These are phyloP conservation scores for Germaria angustata DNA, from an alignment of 2,888 invertebrate species.

Conservation along the genomic window DNA sequence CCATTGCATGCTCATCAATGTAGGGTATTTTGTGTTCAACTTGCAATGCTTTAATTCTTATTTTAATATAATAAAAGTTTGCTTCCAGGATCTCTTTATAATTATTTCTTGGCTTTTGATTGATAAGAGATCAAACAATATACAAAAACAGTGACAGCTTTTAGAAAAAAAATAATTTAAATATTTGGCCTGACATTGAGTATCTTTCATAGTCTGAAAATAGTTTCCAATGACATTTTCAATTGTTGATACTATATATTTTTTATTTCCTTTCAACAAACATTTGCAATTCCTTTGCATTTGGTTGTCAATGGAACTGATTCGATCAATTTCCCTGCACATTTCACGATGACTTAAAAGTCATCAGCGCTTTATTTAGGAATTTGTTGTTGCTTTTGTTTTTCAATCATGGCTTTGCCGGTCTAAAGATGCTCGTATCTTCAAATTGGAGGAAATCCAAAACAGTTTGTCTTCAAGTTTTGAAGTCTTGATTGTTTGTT, in stretches of 20 bases:
- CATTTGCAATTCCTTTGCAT: slow-evolving; percentile 1
- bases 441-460: not conserved
- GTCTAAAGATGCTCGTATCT: slow-evolving; percentile 4
- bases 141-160: not conserved
- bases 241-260: slow-evolving; percentile 28
- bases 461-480: slow-evolving; percentile 25
- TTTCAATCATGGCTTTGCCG: not conserved
- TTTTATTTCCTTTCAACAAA: not conserved
- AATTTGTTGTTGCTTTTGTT: not conserved
- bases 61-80: not conserved
- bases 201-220: slow-evolving; percentile 58
- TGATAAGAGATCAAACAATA: slow-evolving; percentile 48
- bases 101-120: not conserved
- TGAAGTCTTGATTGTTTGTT: slow-evolving; percentile 62
- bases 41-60: no score
- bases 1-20: no score
- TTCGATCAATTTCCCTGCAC: slow-evolving; percentile 54
- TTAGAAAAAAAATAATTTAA: slow-evolving; percentile 42
- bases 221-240: slow-evolving; percentile 65
- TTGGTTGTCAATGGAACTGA: slow-evolving; percentile 42
- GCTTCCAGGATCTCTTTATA: not conserved
- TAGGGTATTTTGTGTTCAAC: no score
- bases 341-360: slow-evolving; percentile 57
- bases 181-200: slow-evolving; percentile 64
- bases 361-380: slow-evolving; percentile 63